phyloP scores from a whole-genome alignment of 1,140 invertebrate genomes.

The Drosophila yakuba region DNA sequence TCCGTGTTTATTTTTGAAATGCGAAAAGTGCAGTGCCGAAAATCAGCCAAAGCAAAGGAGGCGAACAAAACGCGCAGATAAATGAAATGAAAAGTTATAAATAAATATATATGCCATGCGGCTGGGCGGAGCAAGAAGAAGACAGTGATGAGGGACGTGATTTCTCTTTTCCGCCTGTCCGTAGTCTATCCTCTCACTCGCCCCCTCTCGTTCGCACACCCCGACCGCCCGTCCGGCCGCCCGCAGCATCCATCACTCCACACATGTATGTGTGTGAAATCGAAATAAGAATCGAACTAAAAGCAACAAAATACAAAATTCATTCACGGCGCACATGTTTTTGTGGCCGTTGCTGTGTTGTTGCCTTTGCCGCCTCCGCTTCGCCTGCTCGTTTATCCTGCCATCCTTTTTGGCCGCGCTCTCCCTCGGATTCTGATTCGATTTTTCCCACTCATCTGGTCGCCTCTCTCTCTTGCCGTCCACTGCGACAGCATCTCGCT shows the following conservation, averaged over 20 bases:
- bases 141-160: constrained; percentile 61
- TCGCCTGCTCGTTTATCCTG: constrained; percentile 67
- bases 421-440: constrained; percentile 70
- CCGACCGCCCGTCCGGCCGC: background rate
- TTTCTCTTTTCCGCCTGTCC: constrained; percentile 66
- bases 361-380: constrained; percentile 39
- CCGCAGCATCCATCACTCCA: constrained; percentile 33
- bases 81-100: constrained; percentile 82
- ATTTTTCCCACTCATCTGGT: constrained; percentile 65
- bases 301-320: constrained; percentile 36
- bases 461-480: constrained; percentile 3
- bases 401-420: constrained; percentile 60
- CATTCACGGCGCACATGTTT: constrained; percentile 64
- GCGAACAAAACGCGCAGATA: constrained; percentile 53
- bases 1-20: constrained; percentile 3
- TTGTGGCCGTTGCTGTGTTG: constrained; percentile 60
- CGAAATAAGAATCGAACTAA: constrained; percentile 1
- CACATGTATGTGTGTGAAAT: no score
- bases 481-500: constrained; percentile 35
- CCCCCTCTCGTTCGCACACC: constrained; percentile 9
- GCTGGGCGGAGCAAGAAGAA: constrained; percentile 16
- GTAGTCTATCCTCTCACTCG: constrained; percentile 11
- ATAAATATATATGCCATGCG: constrained; percentile 81
- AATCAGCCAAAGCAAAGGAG: constrained; percentile 26
- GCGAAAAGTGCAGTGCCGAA: constrained; percentile 45